A percentile compares a stretch with the other conserved stretches of the same genome.
phyloP scores from a whole-genome alignment of 2,888 invertebrate species.

The Rhodophaea formosa region DNA sequence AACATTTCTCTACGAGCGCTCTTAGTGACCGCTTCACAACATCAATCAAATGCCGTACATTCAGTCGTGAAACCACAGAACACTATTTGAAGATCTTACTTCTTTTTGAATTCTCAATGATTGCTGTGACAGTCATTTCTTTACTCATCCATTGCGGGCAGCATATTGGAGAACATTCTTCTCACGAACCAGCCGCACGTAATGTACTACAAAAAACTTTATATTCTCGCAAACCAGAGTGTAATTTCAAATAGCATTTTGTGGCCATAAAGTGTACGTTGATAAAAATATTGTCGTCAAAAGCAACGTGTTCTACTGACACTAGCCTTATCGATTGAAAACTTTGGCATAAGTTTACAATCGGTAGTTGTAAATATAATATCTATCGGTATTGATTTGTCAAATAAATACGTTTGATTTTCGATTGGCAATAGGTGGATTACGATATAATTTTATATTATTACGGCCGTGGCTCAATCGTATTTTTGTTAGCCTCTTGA shows the following conservation, averaged over 20 bases:
- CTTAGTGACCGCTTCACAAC: background rate
- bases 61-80: slow-evolving; percentile 12
- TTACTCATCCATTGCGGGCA: too few relatives aligned
- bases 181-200: too few relatives aligned
- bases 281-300: slow-evolving; percentile 9
- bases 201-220: too few relatives aligned
- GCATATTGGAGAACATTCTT: too few relatives aligned
- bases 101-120: too few relatives aligned
- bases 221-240: background rate
- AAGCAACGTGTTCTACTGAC: slow-evolving; percentile 11
- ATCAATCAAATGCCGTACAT: slow-evolving; percentile 15
- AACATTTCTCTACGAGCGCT: slow-evolving; percentile 6
- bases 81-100: background rate
- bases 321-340: slow-evolving; percentile 11
- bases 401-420: background rate
- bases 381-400: background rate
- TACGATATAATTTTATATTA: background rate
- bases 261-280: background rate
- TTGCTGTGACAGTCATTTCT: too few relatives aligned
- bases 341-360: background rate
- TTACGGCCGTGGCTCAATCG: background rate
- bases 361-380: slow-evolving; percentile 1
- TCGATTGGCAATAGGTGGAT: background rate
- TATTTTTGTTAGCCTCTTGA: background rate
- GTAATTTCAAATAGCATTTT: background rate